Conservation (phyloP, 2,797 vertebrate genomes). For the Argyrosomus regius region DNA sequence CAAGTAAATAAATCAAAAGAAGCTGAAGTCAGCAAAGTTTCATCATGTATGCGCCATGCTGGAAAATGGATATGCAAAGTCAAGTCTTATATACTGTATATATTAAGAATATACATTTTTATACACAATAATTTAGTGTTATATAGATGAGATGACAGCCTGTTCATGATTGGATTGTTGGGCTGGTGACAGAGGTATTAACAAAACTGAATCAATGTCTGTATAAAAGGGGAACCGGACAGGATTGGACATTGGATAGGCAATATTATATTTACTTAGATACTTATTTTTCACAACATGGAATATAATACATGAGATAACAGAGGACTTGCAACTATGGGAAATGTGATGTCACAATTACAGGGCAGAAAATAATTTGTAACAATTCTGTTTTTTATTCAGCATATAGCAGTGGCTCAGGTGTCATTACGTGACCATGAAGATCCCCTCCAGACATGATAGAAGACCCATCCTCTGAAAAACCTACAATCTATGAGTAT, state of each 20-base stretch:
- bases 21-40: constrained; percentile 2
- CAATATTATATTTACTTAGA: not conserved
- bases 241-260: too few relatives aligned
- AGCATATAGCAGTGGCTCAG: not conserved
- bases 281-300: not conserved
- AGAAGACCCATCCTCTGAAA: not conserved
- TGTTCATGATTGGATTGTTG: too few relatives aligned
- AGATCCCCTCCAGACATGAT: too few relatives aligned
- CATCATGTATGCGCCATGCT: not conserved
- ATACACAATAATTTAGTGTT: not conserved
- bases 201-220: too few relatives aligned
- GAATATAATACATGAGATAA: not conserved
- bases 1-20: not conserved
- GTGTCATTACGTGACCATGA: too few relatives aligned
- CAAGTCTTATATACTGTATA: not conserved
- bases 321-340: not conserved
- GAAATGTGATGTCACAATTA: not conserved
- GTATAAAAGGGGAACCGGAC: too few relatives aligned
- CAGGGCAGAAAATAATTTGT: not conserved
- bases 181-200: too few relatives aligned
- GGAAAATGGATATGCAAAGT: not conserved
- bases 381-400: not conserved
- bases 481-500: not conserved
- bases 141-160: not conserved
- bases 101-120: not conserved